A percentile compares a stretch with the other conserved stretches of the same genome.
phyloP scores from a whole-genome alignment of 2,797 vertebrate species.

The Megalops cyprinoides region DNA sequence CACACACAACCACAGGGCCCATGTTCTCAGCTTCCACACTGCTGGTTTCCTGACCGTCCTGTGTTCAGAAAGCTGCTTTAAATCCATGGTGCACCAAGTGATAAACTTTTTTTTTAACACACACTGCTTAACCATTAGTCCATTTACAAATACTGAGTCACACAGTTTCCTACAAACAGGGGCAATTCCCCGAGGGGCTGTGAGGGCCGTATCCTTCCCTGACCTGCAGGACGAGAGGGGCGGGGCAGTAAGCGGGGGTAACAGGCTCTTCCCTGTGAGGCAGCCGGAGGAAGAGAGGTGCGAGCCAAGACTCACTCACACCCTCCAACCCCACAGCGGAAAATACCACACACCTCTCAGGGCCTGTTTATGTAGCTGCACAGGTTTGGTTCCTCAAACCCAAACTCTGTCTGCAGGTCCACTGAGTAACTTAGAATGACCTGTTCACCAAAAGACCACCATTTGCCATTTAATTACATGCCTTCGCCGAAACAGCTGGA shows the following conservation, averaged over 20 bases:
- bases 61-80: too few species aligned
- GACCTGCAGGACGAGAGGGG: neutral
- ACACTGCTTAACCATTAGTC: too few species aligned
- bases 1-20: too few species aligned
- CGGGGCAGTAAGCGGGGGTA: neutral
- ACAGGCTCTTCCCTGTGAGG: neutral
- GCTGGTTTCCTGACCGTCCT: too few species aligned
- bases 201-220: neutral
- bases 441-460: too few species aligned
- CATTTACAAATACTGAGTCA: too few species aligned
- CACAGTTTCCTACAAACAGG: too few species aligned
- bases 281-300: conserved; percentile 22
- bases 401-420: too few species aligned
- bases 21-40: too few species aligned
- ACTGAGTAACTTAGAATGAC: neutral
- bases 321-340: neutral
- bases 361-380: too few species aligned
- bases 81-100: too few species aligned
- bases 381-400: neutral
- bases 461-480: neutral
- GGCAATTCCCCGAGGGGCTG: neutral
- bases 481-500: neutral
- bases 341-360: neutral
- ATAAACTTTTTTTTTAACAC: too few species aligned
- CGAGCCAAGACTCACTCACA: conserved; percentile 44